Percentiles rank a stretch among this genome's conserved stretches.
These are phyloP conservation scores for Zapus hudsonius DNA, from an alignment of 2,113 vertebrate species.

Conservation along the genomic window DNA sequence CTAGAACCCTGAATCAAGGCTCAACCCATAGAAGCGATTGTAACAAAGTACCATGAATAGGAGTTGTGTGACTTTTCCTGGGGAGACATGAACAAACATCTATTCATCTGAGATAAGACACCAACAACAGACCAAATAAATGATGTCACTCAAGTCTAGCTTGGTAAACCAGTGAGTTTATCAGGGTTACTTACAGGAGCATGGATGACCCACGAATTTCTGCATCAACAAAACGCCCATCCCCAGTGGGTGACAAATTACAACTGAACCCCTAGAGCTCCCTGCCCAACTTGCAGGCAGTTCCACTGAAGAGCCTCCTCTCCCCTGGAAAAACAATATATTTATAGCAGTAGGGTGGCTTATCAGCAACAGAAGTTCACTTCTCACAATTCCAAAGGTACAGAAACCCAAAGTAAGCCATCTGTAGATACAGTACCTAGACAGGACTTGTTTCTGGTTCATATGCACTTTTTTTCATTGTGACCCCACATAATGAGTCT, in stretches of 20 bases:
- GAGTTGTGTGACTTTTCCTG: not conserved
- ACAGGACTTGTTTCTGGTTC: not conserved
- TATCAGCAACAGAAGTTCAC: not conserved
- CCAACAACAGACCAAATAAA: not conserved
- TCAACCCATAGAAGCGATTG: not conserved
- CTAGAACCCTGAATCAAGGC: not conserved
- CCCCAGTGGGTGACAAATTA: not conserved
- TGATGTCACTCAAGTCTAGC: not conserved
- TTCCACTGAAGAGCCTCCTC: not conserved
- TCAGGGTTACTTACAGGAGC: not conserved
- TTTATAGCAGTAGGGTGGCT: not conserved
- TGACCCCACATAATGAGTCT: not conserved
- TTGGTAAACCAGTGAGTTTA: not conserved
- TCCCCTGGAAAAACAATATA: not conserved
- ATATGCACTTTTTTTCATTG: not conserved
- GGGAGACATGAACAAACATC: not conserved
- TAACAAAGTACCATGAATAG: not conserved
- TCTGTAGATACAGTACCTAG: not conserved
- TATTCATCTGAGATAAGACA: not conserved
- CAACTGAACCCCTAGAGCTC: not conserved
- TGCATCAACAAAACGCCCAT: not conserved
- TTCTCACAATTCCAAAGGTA: not conserved
- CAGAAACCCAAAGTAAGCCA: not conserved
- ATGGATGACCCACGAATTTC: not conserved
- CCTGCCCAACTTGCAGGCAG: not conserved